Conservation (phyloP, 2,888 invertebrate species). For the Eumacrocentrus americanus region DNA sequence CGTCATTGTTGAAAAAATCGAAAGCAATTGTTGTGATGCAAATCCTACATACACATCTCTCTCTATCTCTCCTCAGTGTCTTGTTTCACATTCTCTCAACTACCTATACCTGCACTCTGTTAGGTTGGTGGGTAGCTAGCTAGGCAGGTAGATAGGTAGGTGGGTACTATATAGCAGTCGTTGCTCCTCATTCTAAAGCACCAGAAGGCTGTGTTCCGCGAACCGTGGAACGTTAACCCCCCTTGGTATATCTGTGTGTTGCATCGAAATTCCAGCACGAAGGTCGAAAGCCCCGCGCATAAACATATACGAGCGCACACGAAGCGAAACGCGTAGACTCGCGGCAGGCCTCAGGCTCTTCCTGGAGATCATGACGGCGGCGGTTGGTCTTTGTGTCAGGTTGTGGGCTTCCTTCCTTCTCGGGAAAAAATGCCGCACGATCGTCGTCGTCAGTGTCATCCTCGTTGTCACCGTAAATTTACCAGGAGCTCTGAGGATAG, state of each 20-base stretch:
- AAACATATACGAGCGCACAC: constrained; percentile 16
- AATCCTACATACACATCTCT: neutral
- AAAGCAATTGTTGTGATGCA: constrained; percentile 23
- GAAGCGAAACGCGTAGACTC: neutral
- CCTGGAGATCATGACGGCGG: constrained; percentile 28
- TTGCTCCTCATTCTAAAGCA: constrained; percentile 13
- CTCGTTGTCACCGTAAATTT: constrained; percentile 37
- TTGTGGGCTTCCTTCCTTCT: constrained; percentile 28
- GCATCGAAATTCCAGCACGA: constrained; percentile 42
- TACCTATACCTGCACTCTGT: neutral
- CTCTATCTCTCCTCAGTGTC: neutral
- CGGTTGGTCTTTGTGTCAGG: constrained; percentile 28
- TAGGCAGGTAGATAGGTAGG: too few relatives aligned
- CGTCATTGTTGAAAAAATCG: neutral
- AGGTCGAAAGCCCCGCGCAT: constrained; percentile 31
- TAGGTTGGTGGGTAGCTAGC: too few relatives aligned
- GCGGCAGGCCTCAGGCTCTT: constrained; percentile 9
- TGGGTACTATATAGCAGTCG: neutral
- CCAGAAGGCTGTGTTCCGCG: constrained; percentile 16
- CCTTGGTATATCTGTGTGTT: constrained; percentile 32
- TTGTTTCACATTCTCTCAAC: neutral
- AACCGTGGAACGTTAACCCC: constrained; percentile 36
- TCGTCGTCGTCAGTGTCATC: constrained; percentile 21
- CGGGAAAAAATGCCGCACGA: constrained; percentile 25
- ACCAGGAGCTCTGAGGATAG: constrained; percentile 25